Conservation (phyloP, 92 coral and sea anemone species). For the Epizoanthus stellaris region DNA sequence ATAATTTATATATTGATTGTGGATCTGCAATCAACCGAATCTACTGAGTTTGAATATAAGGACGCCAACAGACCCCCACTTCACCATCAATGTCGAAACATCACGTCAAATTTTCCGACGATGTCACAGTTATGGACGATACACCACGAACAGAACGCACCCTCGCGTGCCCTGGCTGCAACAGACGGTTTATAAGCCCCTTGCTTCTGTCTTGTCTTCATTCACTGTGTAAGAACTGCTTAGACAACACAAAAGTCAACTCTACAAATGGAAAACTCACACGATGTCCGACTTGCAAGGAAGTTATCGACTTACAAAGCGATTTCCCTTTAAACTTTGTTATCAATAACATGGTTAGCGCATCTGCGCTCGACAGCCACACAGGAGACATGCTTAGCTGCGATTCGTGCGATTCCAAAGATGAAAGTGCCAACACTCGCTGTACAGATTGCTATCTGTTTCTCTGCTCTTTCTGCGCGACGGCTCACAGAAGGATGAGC, state of each 20-base stretch:
- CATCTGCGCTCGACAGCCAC: constrained; percentile 56
- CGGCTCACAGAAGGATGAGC: constrained; percentile 80
- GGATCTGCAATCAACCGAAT: too few species aligned
- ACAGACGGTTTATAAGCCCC: constrained; percentile 68
- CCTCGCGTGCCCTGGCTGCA: constrained; percentile 72
- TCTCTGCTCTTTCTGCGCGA: constrained; percentile 77
- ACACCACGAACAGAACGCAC: constrained; percentile 33
- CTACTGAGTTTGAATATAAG: too few species aligned
- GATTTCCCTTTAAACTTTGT: constrained; percentile 79
- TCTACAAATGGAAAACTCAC: constrained; percentile 64
- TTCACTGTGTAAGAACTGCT: constrained; percentile 70
- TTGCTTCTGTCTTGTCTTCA: constrained; percentile 76
- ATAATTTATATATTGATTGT: too few species aligned
- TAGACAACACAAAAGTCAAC: constrained; percentile 53
- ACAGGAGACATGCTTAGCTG: constrained; percentile 49
- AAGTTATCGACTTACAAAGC: constrained; percentile 49
- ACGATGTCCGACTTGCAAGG: constrained; percentile 67
- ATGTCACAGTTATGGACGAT: constrained; percentile 74
- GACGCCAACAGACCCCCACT: too few species aligned
- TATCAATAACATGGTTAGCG: constrained; percentile 66
- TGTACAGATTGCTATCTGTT: constrained; percentile 70
- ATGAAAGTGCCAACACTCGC: constrained; percentile 64
- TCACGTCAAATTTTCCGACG: constrained; percentile 13
- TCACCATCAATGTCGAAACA: constrained; percentile 5
- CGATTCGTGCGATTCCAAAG: constrained; percentile 73